A percentile compares a stretch with the other conserved stretches of the same genome.
These are phyloP conservation scores for Protaetia brevitarsis DNA, from an alignment of 1,140 invertebrate genomes.

Conservation along the genomic window DNA sequence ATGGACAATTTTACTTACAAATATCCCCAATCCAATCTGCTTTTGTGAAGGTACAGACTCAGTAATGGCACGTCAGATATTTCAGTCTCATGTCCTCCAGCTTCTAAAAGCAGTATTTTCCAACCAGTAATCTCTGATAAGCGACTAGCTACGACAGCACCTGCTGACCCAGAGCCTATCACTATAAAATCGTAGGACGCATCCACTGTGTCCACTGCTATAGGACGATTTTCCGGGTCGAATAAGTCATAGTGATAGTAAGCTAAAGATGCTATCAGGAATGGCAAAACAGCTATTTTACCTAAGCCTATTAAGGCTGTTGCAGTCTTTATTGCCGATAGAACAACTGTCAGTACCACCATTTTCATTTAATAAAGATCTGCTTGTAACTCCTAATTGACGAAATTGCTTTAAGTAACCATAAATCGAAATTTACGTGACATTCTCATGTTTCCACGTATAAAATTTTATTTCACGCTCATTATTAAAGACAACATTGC, in stretches of 20 bases:
- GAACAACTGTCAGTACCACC: constrained; percentile 5
- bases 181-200: constrained; percentile 77
- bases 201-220: constrained; percentile 59
- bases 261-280: constrained; percentile 71
- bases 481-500: background rate
- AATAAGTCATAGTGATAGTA: constrained; percentile 84
- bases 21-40: constrained; percentile 91
- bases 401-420: background rate
- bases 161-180: constrained; percentile 82
- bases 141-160: constrained; percentile 80
- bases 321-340: constrained; percentile 63
- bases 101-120: constrained; percentile 81
- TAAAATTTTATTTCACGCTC: too few relatives aligned
- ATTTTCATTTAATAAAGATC: background rate
- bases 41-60: constrained; percentile 84
- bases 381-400: background rate
- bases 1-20: constrained; percentile 50
- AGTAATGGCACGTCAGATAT: constrained; percentile 79
- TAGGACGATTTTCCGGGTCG: constrained; percentile 78
- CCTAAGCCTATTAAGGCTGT: constrained; percentile 64
- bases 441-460: background rate
- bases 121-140: constrained; percentile 74
- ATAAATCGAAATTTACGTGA: background rate
- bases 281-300: constrained; percentile 72
- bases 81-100: constrained; percentile 81